Evolutionary conservation across 1,140 invertebrate genomes (phyloP).

Genomic region (Camponotus pennsylvanicus): DNA sequence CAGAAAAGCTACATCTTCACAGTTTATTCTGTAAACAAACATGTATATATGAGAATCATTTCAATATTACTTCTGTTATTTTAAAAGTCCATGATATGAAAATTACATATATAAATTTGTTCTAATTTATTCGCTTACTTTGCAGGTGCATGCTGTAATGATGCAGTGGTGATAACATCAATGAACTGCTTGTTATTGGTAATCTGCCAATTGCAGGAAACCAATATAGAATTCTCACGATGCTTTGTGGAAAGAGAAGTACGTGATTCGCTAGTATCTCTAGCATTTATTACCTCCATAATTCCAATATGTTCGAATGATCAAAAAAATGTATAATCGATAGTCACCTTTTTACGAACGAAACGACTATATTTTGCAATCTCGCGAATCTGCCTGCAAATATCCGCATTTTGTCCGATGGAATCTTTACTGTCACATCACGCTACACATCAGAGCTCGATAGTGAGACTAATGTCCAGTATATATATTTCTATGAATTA

Average conservation of each 20-base stretch:
- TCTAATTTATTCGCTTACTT: conserved; percentile 68
- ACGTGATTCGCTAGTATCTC: background rate
- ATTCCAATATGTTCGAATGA: background rate
- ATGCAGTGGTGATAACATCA: conserved; percentile 74
- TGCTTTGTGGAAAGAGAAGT: background rate
- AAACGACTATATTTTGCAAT: background rate
- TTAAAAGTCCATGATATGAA: background rate
- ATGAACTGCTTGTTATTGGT: conserved; percentile 72
- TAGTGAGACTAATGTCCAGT: background rate
- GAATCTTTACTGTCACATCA: background rate
- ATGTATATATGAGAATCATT: conserved; percentile 31
- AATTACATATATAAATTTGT: conserved; percentile 6
- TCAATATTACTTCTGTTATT: background rate
- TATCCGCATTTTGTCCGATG: background rate
- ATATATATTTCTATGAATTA: background rate
- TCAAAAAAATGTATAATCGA: background rate
- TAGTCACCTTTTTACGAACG: conserved; percentile 11
- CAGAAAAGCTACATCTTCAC: conserved; percentile 80
- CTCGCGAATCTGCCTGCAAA: background rate
- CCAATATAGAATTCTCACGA: conserved; percentile 56
- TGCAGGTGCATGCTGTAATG: conserved; percentile 54
- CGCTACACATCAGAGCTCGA: background rate
- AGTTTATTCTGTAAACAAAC: conserved; percentile 73
- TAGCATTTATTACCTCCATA: conserved; percentile 27
- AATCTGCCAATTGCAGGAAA: conserved; percentile 80